Evolutionary conservation across 1,140 invertebrate genomes (phyloP), one percentile per base, ranked within the genome.

Genomic region (Teleogryllus occipitalis): DNA sequence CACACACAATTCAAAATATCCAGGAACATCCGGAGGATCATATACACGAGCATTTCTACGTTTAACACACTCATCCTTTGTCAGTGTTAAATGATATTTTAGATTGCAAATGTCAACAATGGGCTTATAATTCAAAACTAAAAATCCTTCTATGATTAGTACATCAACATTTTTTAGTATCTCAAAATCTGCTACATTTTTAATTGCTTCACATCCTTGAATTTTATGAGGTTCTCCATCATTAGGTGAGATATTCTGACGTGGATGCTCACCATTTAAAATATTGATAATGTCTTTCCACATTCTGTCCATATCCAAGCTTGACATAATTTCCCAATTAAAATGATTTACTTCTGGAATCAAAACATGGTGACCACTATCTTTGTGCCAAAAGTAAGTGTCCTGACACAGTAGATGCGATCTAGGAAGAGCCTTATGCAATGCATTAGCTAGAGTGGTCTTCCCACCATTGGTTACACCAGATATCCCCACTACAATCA

Each of bases 401-500:
- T 96, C 95, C 85, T 96, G 94, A 81, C 90, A 88, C 15, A 96
- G 87, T 0, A 92, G 75, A 65, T 89, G 84, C 0, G 89, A 88
- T 49, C 90, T 87, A 7, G 88, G 86, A 8, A 91, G 84, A 76
- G 86, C 84, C 74, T 90, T 84, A 7, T 87, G 84, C 10, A 95
- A 81, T 81, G 87, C 86, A 39, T 87, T 88, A 0, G 93, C 88
- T 21, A 95, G 82, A 0, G 93, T 93, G 3, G 93, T 93, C 87
- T 96, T 96, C 65, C 95, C 94, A 76, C 93, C 92, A 82, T 92
- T 93, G 0, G 94, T 95, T 7, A 92, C 90, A 1, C 94, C 94
- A 14, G 92, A 91, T 81, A 96, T 89, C 27, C 92, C 94, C 79
- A 95, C 87, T 14, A 94, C 84, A 21, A 93, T 83, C 92, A 91